Base-by-base conservation (phyloP, 2,113 vertebrate species). In the Macroglossus sobrinus region DNA sequence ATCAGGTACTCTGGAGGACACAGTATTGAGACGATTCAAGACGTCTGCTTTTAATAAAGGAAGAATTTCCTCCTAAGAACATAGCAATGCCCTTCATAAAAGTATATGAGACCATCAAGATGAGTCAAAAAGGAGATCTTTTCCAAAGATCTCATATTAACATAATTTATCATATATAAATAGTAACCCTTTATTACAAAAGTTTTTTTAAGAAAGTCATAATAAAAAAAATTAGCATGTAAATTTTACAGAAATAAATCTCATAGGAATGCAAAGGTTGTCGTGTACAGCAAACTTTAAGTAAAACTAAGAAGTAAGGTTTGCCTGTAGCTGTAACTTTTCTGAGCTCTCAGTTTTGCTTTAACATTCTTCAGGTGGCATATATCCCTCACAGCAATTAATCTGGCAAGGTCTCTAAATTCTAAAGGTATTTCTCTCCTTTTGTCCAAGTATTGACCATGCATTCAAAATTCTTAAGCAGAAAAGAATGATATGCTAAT, bases 181-280 rank as follows among this genome's bases (percentile, higher is more conserved):
- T 14, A 89, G 28, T n/a, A 75, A 89, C 30, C 63, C 5, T 89
- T 94, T 10, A 40, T 96, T 71, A 55, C n/a, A 76, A 59, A 87
- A 63, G 4, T 68, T 57, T 75, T 75, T 81, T 76, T 47, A 87
- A 92, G 30, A n/a, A 92, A 47, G n/a, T 43, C 7, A 55, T 72
- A 91, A 84, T 53, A 88, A 97, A 95, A 80, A 85, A 88, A 92
- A 93, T 94, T 71, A 75, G 50, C 16, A 50, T 90, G 45, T 69
- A 38, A 33, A 11, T 91, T 35, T 72, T 64, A 69, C 2, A 64
- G 21, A 95, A 93, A 82, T 69, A 93, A 80, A 92, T 53, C 63
- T 79, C 57, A 15, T 45, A 68, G 28, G 33, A 87, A 69, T 71
- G n/a, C 59, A 35, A 85, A 91, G 68, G n/a, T 40, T 59, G 4